Conservation (phyloP, 2,888 invertebrate genomes). For the Conus canariensis region DNA sequence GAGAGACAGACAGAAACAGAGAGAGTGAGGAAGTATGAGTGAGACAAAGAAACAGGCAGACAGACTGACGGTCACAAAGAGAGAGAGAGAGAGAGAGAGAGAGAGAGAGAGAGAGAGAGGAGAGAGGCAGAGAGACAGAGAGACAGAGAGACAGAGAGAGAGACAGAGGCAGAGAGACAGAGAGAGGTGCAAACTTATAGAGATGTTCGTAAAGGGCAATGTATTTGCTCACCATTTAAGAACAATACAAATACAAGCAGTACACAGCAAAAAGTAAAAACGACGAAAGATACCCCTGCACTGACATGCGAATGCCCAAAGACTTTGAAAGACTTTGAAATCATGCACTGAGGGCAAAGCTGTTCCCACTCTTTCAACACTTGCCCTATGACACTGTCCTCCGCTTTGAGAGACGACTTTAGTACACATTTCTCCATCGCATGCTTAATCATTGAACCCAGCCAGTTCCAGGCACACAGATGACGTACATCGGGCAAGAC, state of each 20-base stretch:
- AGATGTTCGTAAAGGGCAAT: too few relatives aligned
- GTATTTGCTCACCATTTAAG: too few relatives aligned
- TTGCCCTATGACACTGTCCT: too few relatives aligned
- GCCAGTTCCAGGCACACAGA: too few relatives aligned
- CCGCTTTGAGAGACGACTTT: not conserved
- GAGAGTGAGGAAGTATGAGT: not conserved
- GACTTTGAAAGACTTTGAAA: not conserved
- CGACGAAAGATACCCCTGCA: not conserved
- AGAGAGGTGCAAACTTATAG: not conserved
- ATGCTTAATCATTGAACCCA: too few relatives aligned
- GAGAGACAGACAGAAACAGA: not conserved
- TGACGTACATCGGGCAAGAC: too few relatives aligned
- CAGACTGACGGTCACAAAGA: not conserved
- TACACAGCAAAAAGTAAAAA: not conserved
- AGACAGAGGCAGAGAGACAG: not conserved
- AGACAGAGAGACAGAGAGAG: not conserved
- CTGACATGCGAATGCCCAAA: too few relatives aligned
- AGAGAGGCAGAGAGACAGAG: not conserved
- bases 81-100: slow-evolving; percentile 6
- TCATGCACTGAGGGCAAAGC: not conserved
- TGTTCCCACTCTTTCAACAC: too few relatives aligned
- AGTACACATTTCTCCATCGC: too few relatives aligned
- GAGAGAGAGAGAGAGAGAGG: not conserved
- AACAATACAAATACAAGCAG: too few relatives aligned
- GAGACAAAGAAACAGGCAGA: not conserved